These are phyloP conservation scores for Plagiodera versicolora DNA, from an alignment of 2,888 invertebrate genomes.

Conservation along the genomic window DNA sequence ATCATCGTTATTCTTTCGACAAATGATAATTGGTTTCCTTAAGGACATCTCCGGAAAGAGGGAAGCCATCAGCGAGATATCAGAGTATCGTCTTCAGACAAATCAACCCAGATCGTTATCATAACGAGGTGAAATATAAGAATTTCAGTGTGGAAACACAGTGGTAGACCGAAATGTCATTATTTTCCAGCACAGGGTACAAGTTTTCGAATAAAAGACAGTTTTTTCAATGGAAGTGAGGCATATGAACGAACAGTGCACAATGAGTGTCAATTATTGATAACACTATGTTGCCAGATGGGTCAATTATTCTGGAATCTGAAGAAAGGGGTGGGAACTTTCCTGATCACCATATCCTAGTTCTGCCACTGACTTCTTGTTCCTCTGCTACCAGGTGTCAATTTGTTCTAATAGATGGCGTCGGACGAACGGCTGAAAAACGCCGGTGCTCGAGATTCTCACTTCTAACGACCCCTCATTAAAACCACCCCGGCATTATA, in stretches of 20 bases:
- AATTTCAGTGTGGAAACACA: conserved; percentile 2
- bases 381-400: conserved; percentile 55
- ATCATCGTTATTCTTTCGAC: conserved; percentile 3
- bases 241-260: too few species aligned
- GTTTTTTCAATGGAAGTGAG: too few species aligned
- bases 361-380: conserved; percentile 39
- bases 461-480: conserved; percentile 49
- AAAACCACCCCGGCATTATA: conserved; percentile 46
- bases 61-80: conserved; percentile 14
- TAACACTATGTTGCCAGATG: too few species aligned
- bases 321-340: conserved; percentile 2
- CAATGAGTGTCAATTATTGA: too few species aligned
- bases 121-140: conserved; percentile 47
- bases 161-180: background rate
- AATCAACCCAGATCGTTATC: conserved; percentile 50
- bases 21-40: conserved; percentile 21
- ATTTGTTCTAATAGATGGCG: conserved; percentile 58
- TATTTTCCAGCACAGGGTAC: background rate
- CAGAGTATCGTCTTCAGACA: conserved; percentile 26
- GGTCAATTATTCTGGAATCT: too few species aligned
- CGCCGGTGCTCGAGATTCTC: conserved; percentile 35
- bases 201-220: too few species aligned
- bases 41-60: conserved; percentile 6
- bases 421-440: conserved; percentile 37
- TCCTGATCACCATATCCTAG: conserved; percentile 27